A percentile compares a stretch with the other conserved stretches of the same genome.
phyloP scores from a whole-genome alignment of 35 echinoderm and acorn worm genomes.

The Apostichopus parvimensis region DNA sequence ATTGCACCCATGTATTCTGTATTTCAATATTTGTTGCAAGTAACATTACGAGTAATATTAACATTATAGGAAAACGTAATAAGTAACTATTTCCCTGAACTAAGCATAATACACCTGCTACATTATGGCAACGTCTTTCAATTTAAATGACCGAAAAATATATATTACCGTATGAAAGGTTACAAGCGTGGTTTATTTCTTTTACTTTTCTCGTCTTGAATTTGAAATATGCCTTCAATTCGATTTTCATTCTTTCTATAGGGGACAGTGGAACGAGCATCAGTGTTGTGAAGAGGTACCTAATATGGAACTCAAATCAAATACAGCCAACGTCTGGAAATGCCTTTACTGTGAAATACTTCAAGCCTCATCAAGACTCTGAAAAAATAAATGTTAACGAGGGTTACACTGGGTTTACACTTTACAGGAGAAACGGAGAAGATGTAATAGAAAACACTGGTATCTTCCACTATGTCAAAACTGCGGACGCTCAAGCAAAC shows the following conservation, averaged over 20 bases:
- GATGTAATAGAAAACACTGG: not conserved
- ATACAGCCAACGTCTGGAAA: not conserved
- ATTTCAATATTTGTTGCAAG: too few species aligned
- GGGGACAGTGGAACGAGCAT: not conserved
- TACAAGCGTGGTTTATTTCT: too few species aligned
- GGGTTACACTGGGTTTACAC: not conserved
- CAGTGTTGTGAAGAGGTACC: not conserved
- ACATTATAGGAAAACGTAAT: too few species aligned
- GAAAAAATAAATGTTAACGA: not conserved
- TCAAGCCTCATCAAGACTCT: not conserved
- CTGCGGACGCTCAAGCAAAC: not conserved
- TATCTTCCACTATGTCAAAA: slow-evolving; percentile 5
- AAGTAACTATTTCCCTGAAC: too few species aligned
- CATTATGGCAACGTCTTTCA: too few species aligned
- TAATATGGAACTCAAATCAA: not conserved
- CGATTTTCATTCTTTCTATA: not conserved
- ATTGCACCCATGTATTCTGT: too few species aligned
- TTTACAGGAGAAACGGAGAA: slow-evolving; percentile 17
- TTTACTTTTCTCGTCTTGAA: too few species aligned
- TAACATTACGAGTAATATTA: too few species aligned
- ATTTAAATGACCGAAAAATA: too few species aligned
- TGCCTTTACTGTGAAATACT: not conserved
- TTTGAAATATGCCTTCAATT: too few species aligned
- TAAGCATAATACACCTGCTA: too few species aligned
- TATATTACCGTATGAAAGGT: too few species aligned